Evolutionary conservation across 1,140 invertebrate genomes (phyloP).

Genomic region (Antheraea pernyi): DNA sequence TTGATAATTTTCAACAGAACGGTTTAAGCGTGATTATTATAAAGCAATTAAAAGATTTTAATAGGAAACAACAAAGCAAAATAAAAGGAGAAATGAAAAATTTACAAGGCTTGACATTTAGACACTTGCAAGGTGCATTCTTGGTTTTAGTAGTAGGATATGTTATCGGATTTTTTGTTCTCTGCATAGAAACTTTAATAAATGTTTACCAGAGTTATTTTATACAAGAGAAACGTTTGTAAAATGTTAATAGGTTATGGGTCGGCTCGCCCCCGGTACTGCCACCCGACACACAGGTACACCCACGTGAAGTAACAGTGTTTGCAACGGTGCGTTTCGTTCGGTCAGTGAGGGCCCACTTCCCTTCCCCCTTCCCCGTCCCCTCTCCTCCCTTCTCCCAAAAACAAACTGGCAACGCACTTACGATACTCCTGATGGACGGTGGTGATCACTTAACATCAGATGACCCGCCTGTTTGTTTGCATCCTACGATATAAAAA

Average conservation of each 20-base stretch:
- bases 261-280: no score
- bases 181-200: background rate
- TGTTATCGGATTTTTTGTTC: background rate
- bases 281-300: no score
- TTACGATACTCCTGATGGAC: no score
- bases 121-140: background rate
- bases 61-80: background rate
- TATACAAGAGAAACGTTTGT: background rate
- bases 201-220: background rate
- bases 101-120: background rate
- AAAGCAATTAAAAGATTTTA: background rate
- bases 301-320: no score
- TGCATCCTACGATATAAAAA: no score
- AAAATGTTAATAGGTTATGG: background rate
- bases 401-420: no score
- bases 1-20: constrained; percentile 27
- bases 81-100: background rate
- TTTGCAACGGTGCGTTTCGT: no score
- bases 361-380: no score
- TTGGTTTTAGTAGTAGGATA: background rate
- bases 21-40: background rate
- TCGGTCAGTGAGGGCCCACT: no score
- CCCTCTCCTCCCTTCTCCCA: no score
- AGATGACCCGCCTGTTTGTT: no score
- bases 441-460: no score